Conservation (phyloP, 2,888 invertebrate species). For the Chironomus riparius region DNA sequence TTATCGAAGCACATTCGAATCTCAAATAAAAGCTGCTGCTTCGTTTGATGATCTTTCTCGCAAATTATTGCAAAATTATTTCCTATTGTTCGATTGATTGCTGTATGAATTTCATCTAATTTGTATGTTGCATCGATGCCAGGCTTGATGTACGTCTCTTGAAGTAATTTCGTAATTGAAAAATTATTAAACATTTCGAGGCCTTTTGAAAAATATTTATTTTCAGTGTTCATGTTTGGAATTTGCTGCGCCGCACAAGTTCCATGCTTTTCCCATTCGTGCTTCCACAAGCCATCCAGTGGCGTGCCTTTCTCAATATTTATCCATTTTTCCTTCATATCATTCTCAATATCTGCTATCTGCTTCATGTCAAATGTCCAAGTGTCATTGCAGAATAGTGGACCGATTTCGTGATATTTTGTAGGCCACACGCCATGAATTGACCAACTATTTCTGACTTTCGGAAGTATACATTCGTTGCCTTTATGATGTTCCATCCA, state of each 20-base stretch:
- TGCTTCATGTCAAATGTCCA: conserved; percentile 55
- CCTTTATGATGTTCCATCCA: conserved; percentile 55
- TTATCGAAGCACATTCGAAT: conserved; percentile 68
- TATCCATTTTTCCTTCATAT: conserved; percentile 57
- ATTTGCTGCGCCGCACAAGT: conserved; percentile 59
- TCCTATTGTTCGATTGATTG: conserved; percentile 47
- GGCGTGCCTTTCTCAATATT: conserved; percentile 54
- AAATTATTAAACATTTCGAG: conserved; percentile 52
- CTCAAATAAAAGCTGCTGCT: conserved; percentile 55
- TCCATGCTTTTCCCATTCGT: conserved; percentile 78
- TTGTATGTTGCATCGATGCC: conserved; percentile 42
- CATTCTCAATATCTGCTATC: conserved; percentile 49
- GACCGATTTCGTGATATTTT: conserved; percentile 54
- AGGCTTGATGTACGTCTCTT: conserved; percentile 49
- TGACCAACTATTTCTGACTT: conserved; percentile 56
- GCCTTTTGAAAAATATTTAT: conserved; percentile 60
- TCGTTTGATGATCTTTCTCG: conserved; percentile 48
- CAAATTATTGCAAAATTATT: conserved; percentile 58
- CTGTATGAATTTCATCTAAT: conserved; percentile 44
- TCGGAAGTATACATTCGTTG: conserved; percentile 57
- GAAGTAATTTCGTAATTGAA: conserved; percentile 52
- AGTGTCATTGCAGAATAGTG: conserved; percentile 60
- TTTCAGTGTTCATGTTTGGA: conserved; percentile 49
- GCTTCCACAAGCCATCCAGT: conserved; percentile 57
- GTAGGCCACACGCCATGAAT: conserved; percentile 82